Conservation (phyloP, 2,113 vertebrate species). For the Cnemophilus loriae region DNA sequence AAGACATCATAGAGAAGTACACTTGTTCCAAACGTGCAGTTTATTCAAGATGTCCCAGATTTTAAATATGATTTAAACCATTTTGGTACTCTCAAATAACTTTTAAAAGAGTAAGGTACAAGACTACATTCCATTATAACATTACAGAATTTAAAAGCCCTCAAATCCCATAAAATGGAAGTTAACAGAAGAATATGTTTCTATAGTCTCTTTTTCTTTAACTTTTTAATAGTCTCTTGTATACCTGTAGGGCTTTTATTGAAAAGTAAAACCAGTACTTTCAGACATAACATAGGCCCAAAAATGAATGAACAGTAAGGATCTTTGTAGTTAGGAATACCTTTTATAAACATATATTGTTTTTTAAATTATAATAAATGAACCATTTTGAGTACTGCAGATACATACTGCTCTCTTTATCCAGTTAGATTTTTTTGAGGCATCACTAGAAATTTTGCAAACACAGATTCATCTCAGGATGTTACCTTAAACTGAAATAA, state of each 20-base stretch:
- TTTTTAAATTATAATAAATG: background rate
- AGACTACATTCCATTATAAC: background rate
- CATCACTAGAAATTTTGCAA: background rate
- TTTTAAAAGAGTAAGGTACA: background rate
- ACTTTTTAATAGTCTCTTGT: background rate
- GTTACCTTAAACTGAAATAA: background rate
- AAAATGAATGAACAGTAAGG: background rate
- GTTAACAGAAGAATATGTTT: background rate
- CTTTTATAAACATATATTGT: background rate
- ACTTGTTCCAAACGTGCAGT: background rate
- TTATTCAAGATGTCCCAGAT: background rate
- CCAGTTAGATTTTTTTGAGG: background rate
- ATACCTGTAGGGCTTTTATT: background rate
- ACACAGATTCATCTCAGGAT: background rate
- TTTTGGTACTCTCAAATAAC: background rate
- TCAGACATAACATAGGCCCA: background rate
- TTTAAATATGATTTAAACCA: background rate
- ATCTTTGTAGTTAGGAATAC: background rate
- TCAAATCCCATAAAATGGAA: background rate
- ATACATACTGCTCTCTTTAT: background rate
- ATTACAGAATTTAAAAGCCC: background rate
- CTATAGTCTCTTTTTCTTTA: background rate
- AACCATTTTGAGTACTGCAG: background rate
- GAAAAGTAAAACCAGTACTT: background rate
- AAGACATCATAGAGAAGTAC: background rate